A percentile compares a stretch with the other conserved stretches of the same genome.
Conservation (phyloP, 2,888 invertebrate species). For the Celastrina argiolus region DNA sequence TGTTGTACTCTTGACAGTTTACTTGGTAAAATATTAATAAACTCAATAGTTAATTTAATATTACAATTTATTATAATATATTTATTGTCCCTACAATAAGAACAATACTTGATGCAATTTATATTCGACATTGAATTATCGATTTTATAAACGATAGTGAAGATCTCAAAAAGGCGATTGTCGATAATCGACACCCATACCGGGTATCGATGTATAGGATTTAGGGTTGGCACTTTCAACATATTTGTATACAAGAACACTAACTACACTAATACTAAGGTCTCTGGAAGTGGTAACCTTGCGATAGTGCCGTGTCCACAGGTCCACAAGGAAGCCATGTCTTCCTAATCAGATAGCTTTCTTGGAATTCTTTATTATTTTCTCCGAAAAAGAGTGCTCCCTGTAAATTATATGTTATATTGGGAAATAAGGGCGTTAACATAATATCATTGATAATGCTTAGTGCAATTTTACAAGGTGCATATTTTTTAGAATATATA, state of each 20-base stretch:
- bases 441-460: slow-evolving; percentile 33
- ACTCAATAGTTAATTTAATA: too few species aligned
- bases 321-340: slow-evolving; percentile 23
- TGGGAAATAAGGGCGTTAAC: slow-evolving; percentile 45
- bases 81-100: too few species aligned
- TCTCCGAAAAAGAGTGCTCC: slow-evolving; percentile 57
- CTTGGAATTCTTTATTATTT: slow-evolving; percentile 65
- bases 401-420: slow-evolving; percentile 38
- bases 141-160: slow-evolving; percentile 21
- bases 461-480: too few species aligned
- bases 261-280: not conserved
- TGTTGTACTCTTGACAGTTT: too few species aligned
- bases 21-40: too few species aligned
- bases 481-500: too few species aligned
- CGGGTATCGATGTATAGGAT: not conserved
- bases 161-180: slow-evolving; percentile 7
- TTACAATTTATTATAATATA: too few species aligned
- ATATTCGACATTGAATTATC: not conserved
- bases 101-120: not conserved
- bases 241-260: not conserved
- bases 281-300: not conserved
- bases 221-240: not conserved
- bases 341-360: slow-evolving; percentile 58
- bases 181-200: slow-evolving; percentile 9
- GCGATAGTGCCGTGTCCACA: slow-evolving; percentile 29